Evolutionary conservation across 2,797 vertebrate genomes (phyloP), one percentile per base, ranked within the genome.

Genomic region (Macropodus opercularis): DNA sequence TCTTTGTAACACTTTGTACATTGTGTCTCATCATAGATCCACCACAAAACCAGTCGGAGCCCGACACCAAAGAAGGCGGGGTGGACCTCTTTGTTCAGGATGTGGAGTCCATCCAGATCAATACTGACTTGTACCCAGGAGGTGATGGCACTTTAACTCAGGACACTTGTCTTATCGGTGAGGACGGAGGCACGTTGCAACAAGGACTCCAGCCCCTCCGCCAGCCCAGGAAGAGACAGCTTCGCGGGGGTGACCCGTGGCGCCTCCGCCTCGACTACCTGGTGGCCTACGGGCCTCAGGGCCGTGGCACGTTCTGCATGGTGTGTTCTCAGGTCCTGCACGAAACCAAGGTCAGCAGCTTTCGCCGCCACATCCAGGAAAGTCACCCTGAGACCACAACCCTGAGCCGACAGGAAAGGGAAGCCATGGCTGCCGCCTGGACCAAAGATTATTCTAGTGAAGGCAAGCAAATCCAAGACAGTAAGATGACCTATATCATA

Each of bases 231-330:
- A 91, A 80, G 78, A 80, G 83, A 54, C 81, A 80, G 8, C 85
- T 90, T 41, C 87, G 87, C 0, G 90, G 85, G 8, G 88, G 90
- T 9, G 90, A 91, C 75, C 94, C 92, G 1, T 93, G 93, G 87
- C 90, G 92, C 39, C 94, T 95, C 73, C 93, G 94, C 14, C 90
- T 94, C 2, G 95, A 96, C 83, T 96, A 95, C 84, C 85, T 97
- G 75, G 90, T 97, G 89, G 94, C 95, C 24, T 93, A 94, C 26
- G 94, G 94, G 41, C 93, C 94, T 5, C 83, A 87, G 65, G 91
- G 92, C 32, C 92, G 87, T 9, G 93, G 94, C 17, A 91, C 92
- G 14, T 94, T 92, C 86, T 96, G 95, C 84, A 93, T 95, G 95
- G 95, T 94, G 71, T 97, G 96, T 64, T 94, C 94, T 69, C 92